These are phyloP conservation scores for Polyommatus icarus DNA, from an alignment of 2,888 invertebrate genomes.

Conservation along the genomic window DNA sequence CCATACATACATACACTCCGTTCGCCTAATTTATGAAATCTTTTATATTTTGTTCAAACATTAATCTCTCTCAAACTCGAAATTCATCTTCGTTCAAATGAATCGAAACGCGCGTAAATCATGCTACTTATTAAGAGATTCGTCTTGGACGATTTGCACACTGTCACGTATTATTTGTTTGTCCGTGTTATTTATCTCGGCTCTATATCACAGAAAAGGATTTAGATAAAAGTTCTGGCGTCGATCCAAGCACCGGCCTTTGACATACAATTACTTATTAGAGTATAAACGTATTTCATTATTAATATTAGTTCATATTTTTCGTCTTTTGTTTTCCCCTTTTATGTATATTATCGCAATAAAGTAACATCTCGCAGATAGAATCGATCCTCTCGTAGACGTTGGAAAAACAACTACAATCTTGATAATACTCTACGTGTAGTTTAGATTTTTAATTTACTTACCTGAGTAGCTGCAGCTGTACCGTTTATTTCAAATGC, in stretches of 20 bases:
- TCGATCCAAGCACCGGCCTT: slow-evolving; percentile 8
- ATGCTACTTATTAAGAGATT: slow-evolving; percentile 33
- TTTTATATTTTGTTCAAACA: slow-evolving; percentile 40
- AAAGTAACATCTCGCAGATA: not conserved
- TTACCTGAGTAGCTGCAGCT: no score
- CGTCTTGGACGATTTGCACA: slow-evolving; percentile 28
- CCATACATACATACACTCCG: slow-evolving; percentile 61
- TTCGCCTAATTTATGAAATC: slow-evolving; percentile 54
- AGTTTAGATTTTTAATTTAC: not conserved
- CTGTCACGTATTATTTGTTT: slow-evolving; percentile 30
- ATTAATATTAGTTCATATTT: slow-evolving; percentile 8
- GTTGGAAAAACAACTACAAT: not conserved
- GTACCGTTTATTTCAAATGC: no score
- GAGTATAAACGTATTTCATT: slow-evolving; percentile 19
- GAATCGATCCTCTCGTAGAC: not conserved
- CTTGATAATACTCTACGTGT: not conserved
- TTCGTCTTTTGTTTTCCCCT: not conserved
- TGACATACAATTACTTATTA: slow-evolving; percentile 30
- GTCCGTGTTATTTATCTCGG: slow-evolving; percentile 42
- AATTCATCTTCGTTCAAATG: slow-evolving; percentile 29
- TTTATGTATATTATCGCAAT: slow-evolving; percentile 14
- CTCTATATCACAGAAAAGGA: slow-evolving; percentile 38
- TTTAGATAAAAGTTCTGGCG: slow-evolving; percentile 27
- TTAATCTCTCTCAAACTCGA: slow-evolving; percentile 33
- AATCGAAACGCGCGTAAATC: slow-evolving; percentile 32